Percentiles rank a stretch among this genome's conserved stretches.
These are phyloP conservation scores for Dasypolia templi DNA, from an alignment of 2,888 invertebrate species.

Conservation along the genomic window DNA sequence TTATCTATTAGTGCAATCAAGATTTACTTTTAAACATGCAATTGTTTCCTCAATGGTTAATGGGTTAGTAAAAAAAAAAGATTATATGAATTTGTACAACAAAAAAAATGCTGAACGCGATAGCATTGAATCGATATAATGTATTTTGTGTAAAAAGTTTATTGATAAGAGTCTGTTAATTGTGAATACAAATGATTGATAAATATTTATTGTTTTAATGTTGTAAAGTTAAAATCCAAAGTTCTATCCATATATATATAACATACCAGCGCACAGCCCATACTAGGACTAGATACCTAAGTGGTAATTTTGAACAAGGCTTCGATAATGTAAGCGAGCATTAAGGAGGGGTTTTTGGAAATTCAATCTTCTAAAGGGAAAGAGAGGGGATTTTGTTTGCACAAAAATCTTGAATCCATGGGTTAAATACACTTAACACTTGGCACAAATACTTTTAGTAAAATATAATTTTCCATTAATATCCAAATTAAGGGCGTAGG, in stretches of 20 bases:
- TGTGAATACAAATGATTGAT: conserved; percentile 72
- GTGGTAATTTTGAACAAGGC: neutral
- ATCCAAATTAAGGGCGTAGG: neutral
- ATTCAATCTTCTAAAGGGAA: neutral
- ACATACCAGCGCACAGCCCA: too few species aligned
- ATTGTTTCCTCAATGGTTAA: conserved; percentile 33
- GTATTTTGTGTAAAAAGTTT: conserved; percentile 73
- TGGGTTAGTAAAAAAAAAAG: conserved; percentile 12
- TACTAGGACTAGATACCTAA: neutral
- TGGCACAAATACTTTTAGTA: neutral
- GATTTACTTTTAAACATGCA: conserved; percentile 16
- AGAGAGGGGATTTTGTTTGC: neutral
- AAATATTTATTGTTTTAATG: conserved; percentile 41
- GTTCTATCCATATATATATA: too few species aligned
- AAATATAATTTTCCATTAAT: neutral
- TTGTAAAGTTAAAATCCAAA: neutral
- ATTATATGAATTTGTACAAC: conserved; percentile 58
- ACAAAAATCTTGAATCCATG: neutral
- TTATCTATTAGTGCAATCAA: conserved; percentile 3
- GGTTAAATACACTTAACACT: neutral
- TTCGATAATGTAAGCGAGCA: neutral
- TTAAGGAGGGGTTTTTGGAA: neutral
- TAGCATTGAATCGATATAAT: conserved; percentile 55
- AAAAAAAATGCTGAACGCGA: conserved; percentile 50
- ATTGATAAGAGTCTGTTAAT: conserved; percentile 70